These are phyloP conservation scores for Pelvicachromis taeniatus DNA, from an alignment of 2,113 vertebrate species.

Conservation along the genomic window DNA sequence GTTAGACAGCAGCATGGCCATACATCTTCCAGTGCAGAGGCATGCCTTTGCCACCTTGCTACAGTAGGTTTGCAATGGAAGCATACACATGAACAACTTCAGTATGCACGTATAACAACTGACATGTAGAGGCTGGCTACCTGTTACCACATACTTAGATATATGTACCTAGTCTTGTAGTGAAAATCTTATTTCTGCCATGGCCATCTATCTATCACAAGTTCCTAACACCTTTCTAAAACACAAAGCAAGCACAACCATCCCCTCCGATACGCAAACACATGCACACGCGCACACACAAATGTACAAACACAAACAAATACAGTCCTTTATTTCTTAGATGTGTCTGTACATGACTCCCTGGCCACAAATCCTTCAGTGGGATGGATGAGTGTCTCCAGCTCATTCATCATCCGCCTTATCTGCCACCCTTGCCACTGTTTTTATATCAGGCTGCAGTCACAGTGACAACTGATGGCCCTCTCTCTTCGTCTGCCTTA, in stretches of 20 bases:
- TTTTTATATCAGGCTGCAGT: conserved; percentile 80
- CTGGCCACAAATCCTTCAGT: conserved; percentile 74
- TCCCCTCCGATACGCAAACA: not conserved
- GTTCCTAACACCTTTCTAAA: conserved; percentile 52
- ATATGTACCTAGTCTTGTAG: conserved; percentile 5
- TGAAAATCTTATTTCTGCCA: conserved; percentile 50
- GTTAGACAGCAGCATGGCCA: conserved; percentile 25
- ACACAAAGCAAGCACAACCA: conserved; percentile 4
- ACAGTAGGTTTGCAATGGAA: conserved; percentile 1
- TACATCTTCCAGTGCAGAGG: conserved; percentile 47
- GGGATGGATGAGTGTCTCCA: conserved; percentile 76
- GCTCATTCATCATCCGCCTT: conserved; percentile 78
- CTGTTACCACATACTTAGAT: not conserved
- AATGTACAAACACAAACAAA: conserved; percentile 11
- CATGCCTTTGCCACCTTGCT: conserved; percentile 29
- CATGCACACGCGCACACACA: not conserved
- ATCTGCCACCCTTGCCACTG: conserved; percentile 73
- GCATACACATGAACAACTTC: conserved; percentile 8
- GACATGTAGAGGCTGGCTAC: not conserved
- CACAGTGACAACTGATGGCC: conserved; percentile 77
- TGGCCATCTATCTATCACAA: conserved; percentile 47
- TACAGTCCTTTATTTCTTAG: conserved; percentile 54
- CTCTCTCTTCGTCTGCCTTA: conserved; percentile 30
- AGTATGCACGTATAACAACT: not conserved
- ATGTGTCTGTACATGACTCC: conserved; percentile 75